Base-by-base conservation (phyloP, 2,797 vertebrate species). In the Arremon aurantiirostris region DNA sequence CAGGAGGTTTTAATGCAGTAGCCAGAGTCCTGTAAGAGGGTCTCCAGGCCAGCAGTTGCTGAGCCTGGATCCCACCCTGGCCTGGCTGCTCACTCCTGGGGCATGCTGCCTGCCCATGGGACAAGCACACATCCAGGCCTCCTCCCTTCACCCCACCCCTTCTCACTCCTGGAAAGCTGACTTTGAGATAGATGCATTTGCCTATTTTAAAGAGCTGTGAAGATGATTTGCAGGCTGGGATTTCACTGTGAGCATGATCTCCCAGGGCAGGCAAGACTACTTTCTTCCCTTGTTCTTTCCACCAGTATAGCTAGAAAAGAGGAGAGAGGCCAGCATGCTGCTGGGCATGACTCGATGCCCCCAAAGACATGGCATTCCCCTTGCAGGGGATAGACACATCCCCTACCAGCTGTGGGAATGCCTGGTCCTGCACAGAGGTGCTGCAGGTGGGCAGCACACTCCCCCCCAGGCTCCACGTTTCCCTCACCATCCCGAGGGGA, bases 141-240 rank as follows among this genome's bases (percentile, higher is more conserved):
- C 63, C 78, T 93, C 63, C n/a, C 66, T 90, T 82, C 80, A 69
- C 27, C 55, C 46, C 39, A 50, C 26, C 27, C 37, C 35, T 53
- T 79, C 73, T 70, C 17, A 12, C n/a, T 70, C 56, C 73, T 77
- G 65, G 57, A 65, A 90, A 88, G 72, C 57, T 75, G 44, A 24
- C 66, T 59, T 60, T 88, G 42, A 69, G 61, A 78, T 53, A 14
- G 23, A 79, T 1, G 1, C 6, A 47, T 83, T 78, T 81, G 61
- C 57, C 78, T 86, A 2, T 84, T 93, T 71, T 57, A 76, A 89
- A 71, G 34, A 61, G 24, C 8, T 79, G 47, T 39, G 27, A 89
- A 72, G 47, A 89, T 27, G 69, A 72, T 46, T 95, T n/a, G 23
- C 70, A 86, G 63, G 66, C 59, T 75, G 57, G 39, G 50, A 59